phyloP scores from a whole-genome alignment of 2,797 vertebrate genomes.

The Macropodus opercularis region DNA sequence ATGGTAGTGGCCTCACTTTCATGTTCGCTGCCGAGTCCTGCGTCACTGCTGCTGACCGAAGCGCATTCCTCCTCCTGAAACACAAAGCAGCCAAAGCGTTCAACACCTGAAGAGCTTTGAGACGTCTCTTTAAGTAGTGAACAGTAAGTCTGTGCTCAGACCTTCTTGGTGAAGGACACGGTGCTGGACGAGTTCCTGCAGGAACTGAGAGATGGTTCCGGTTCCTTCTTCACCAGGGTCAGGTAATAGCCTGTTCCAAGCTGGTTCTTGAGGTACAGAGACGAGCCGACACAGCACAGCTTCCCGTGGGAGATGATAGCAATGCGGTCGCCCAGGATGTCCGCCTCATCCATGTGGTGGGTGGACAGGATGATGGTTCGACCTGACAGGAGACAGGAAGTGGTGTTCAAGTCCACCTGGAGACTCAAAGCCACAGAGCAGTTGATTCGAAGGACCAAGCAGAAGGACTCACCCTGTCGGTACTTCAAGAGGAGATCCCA shows the following conservation, averaged over 20 bases:
- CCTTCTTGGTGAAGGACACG: slow-evolving; percentile 92
- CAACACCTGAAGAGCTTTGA: too few species aligned
- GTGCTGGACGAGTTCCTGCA: slow-evolving; percentile 94
- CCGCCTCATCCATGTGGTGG: slow-evolving; percentile 98
- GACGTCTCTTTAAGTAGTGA: too few species aligned
- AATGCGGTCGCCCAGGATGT: slow-evolving; percentile 94
- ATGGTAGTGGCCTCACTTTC: slow-evolving; percentile 94
- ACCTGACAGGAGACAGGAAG: slow-evolving; percentile 70
- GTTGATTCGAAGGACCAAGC: too few species aligned
- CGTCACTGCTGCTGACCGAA: slow-evolving; percentile 95
- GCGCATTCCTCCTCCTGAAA: slow-evolving; percentile 87
- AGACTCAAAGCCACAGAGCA: not conserved
- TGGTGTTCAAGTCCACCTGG: not conserved
- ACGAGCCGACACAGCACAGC: slow-evolving; percentile 95
- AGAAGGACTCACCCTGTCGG: slow-evolving; percentile 84
- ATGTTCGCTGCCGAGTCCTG: slow-evolving; percentile 95
- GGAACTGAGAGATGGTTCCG: slow-evolving; percentile 89
- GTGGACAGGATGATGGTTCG: slow-evolving; percentile 98
- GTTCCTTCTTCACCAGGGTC: slow-evolving; percentile 94
- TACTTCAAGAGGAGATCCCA: slow-evolving; percentile 97
- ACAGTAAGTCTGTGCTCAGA: slow-evolving; percentile 5
- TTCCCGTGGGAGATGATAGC: slow-evolving; percentile 98
- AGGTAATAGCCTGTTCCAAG: slow-evolving; percentile 96
- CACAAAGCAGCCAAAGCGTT: not conserved
- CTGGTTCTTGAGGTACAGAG: slow-evolving; percentile 95